phyloP scores from a whole-genome alignment of 2,888 invertebrate genomes.

The Perithous albicinctus region DNA sequence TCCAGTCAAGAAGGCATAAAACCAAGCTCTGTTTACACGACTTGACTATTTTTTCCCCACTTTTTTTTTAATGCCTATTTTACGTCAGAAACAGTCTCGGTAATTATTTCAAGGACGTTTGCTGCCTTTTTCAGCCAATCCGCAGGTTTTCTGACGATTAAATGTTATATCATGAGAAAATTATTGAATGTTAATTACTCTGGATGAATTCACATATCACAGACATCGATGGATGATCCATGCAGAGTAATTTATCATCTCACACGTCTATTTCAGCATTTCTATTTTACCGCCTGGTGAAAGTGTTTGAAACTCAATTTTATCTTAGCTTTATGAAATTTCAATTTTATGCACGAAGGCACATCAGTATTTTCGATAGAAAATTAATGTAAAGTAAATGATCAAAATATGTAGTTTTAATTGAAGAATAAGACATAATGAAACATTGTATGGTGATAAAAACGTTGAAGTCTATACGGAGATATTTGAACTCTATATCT shows the following conservation, averaged over 20 bases:
- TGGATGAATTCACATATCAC: background rate
- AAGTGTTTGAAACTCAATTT: too few species aligned
- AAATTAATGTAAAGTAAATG: too few species aligned
- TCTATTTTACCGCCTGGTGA: background rate
- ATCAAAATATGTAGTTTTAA: too few species aligned
- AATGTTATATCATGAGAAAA: background rate
- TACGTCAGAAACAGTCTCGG: background rate
- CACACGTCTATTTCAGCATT: background rate
- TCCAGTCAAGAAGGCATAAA: slow-evolving; percentile 2
- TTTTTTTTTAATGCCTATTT: background rate
- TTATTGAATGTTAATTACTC: background rate
- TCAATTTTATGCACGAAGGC: too few species aligned
- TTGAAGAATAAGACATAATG: too few species aligned
- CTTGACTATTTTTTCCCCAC: background rate
- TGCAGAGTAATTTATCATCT: background rate
- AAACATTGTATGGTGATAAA: too few species aligned
- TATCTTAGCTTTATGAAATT: too few species aligned
- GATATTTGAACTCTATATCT: too few species aligned
- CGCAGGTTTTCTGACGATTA: too few species aligned
- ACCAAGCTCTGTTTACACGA: background rate
- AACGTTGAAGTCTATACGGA: too few species aligned
- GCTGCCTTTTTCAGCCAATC: too few species aligned
- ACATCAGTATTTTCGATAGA: too few species aligned
- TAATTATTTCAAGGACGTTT: background rate
- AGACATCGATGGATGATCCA: background rate